These are phyloP conservation scores for Leptinotarsa haldemani DNA, from an alignment of 2,888 invertebrate genomes.

Conservation along the genomic window DNA sequence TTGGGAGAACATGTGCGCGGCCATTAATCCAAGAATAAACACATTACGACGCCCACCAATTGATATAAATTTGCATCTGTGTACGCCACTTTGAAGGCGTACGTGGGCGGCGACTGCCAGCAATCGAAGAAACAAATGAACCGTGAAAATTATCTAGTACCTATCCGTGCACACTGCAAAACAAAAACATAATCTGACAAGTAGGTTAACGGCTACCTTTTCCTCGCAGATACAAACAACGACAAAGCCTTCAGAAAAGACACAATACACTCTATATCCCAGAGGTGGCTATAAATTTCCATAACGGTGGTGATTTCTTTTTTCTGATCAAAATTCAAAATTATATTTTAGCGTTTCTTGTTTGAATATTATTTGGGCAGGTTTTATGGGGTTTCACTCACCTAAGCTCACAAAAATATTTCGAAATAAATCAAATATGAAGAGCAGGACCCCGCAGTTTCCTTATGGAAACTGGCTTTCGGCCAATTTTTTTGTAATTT, in stretches of 20 bases:
- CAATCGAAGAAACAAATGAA: conserved; percentile 50
- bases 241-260: not conserved
- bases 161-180: conserved; percentile 28
- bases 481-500: no score
- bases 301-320: not conserved
- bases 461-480: no score
- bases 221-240: not conserved
- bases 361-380: no score
- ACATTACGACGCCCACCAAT: conserved; percentile 49
- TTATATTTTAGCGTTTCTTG: no score
- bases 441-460: no score
- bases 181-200: not conserved
- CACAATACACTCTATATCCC: not conserved
- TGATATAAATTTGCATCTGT: conserved; percentile 52
- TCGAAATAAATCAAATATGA: no score
- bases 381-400: no score
- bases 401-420: no score
- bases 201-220: conserved; percentile 12
- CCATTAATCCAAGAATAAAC: conserved; percentile 51
- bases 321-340: no score
- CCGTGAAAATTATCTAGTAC: conserved; percentile 44
- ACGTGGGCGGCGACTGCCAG: conserved; percentile 45
- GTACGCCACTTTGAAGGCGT: conserved; percentile 45
- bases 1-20: conserved; percentile 42
- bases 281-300: not conserved